phyloP scores from a whole-genome alignment of 1,140 invertebrate species.

The Drosophila carrolli region DNA sequence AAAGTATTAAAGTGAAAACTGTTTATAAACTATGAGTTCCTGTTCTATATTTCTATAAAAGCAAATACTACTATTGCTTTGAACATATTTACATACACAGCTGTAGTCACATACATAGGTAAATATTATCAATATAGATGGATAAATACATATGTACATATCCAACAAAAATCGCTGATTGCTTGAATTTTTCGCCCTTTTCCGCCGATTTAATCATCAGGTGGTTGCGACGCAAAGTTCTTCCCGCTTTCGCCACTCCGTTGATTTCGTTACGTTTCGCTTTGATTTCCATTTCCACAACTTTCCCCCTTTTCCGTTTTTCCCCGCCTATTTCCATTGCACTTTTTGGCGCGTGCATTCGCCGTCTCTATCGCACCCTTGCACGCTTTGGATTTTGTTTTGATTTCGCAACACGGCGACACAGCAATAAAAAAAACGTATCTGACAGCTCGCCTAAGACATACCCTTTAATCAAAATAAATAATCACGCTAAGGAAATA shows the following conservation, averaged over 20 bases:
- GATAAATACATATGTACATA: neutral
- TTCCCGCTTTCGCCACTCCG: constrained; percentile 11
- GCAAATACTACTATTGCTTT: too few species aligned
- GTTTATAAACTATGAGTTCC: too few species aligned
- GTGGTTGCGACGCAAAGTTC: constrained; percentile 31
- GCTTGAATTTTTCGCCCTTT: neutral
- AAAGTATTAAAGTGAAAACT: too few species aligned
- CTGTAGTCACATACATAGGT: neutral
- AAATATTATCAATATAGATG: too few species aligned
- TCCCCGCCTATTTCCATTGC: constrained; percentile 24
- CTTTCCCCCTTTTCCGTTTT: neutral
- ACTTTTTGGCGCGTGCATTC: constrained; percentile 46
- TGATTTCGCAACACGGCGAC: constrained; percentile 42
- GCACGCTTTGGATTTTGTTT: constrained; percentile 52
- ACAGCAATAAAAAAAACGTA: constrained; percentile 6
- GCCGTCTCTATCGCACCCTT: constrained; percentile 6
- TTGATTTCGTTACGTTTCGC: constrained; percentile 39
- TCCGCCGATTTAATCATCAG: constrained; percentile 14
- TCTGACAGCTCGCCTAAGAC: neutral
- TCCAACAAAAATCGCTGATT: too few species aligned
- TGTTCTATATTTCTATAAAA: too few species aligned
- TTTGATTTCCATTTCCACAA: constrained; percentile 44
- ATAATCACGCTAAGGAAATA: too few species aligned
- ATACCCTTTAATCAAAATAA: neutral
- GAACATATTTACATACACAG: too few species aligned